Evolutionary conservation across 2,888 invertebrate species (phyloP).

Genomic region (Thymelicus lineola): DNA sequence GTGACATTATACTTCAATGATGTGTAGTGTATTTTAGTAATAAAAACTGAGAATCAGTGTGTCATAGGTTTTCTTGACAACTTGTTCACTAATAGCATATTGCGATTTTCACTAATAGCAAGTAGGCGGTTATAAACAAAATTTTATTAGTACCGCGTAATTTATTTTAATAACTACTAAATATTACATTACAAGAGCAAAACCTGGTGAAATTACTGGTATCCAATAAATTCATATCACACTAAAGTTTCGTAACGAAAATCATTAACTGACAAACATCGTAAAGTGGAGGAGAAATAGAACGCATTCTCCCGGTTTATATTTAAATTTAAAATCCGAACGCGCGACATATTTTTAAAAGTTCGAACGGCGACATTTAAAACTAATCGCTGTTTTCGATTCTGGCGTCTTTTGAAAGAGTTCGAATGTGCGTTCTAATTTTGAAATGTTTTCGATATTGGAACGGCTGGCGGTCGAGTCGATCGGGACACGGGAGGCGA

Average conservation of each 20-base stretch:
- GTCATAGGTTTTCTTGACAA: too few species aligned
- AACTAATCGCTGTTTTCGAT: conserved; percentile 85
- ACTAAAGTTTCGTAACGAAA: conserved; percentile 69
- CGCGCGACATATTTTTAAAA: conserved; percentile 83
- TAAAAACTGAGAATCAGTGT: too few species aligned
- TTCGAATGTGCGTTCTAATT: conserved; percentile 79
- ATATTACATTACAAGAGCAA: conserved; percentile 35
- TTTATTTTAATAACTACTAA: conserved; percentile 31
- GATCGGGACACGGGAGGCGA: conserved; percentile 53
- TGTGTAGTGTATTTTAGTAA: too few species aligned
- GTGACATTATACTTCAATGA: too few species aligned
- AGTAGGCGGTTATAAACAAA: conserved; percentile 25
- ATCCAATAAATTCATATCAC: conserved; percentile 67
- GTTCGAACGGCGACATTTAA: conserved; percentile 81
- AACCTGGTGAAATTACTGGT: conserved; percentile 34
- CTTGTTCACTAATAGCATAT: conserved; percentile 28
- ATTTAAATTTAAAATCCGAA: conserved; percentile 79
- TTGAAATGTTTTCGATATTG: conserved; percentile 81
- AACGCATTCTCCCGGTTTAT: conserved; percentile 78
- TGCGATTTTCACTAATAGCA: conserved; percentile 28
- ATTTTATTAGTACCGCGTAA: conserved; percentile 25
- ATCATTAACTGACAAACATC: conserved; percentile 79
- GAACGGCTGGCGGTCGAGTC: conserved; percentile 73
- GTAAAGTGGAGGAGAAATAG: conserved; percentile 80
- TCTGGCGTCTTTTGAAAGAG: conserved; percentile 79